These are phyloP conservation scores for Ceraclea dissimilis DNA, from an alignment of 2,888 invertebrate genomes.

Conservation along the genomic window DNA sequence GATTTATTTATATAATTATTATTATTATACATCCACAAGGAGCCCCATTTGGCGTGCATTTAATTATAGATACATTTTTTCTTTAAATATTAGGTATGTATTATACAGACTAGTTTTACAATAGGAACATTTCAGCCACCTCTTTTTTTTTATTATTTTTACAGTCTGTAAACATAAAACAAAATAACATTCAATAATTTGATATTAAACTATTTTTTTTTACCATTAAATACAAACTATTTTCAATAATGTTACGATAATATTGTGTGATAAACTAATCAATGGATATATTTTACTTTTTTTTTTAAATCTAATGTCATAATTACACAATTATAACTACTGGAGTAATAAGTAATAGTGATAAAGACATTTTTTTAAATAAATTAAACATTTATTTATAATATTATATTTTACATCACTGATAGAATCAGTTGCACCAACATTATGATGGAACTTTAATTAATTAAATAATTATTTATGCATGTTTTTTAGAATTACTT, in stretches of 20 bases:
- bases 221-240: too few relatives aligned
- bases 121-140: slow-evolving; percentile 41
- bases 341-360: too few relatives aligned
- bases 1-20: too few relatives aligned
- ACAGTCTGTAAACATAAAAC: slow-evolving; percentile 16
- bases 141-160: slow-evolving; percentile 14
- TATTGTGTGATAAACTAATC: too few relatives aligned
- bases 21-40: slow-evolving; percentile 11
- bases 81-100: slow-evolving; percentile 15
- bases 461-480: neutral
- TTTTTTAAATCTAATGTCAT: too few relatives aligned
- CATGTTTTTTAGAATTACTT: slow-evolving; percentile 1
- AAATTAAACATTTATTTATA: too few relatives aligned
- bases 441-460: neutral
- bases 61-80: slow-evolving; percentile 13
- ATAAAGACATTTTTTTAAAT: too few relatives aligned
- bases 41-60: slow-evolving; percentile 18
- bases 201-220: too few relatives aligned
- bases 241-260: too few relatives aligned
- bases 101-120: slow-evolving; percentile 38
- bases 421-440: slow-evolving; percentile 13
- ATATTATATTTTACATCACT: slow-evolving; percentile 13
- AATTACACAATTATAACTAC: too few relatives aligned
- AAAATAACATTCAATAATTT: too few relatives aligned
- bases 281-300: too few relatives aligned